Conservation (phyloP, 2,888 invertebrate genomes). For the Rotaria sp. region DNA sequence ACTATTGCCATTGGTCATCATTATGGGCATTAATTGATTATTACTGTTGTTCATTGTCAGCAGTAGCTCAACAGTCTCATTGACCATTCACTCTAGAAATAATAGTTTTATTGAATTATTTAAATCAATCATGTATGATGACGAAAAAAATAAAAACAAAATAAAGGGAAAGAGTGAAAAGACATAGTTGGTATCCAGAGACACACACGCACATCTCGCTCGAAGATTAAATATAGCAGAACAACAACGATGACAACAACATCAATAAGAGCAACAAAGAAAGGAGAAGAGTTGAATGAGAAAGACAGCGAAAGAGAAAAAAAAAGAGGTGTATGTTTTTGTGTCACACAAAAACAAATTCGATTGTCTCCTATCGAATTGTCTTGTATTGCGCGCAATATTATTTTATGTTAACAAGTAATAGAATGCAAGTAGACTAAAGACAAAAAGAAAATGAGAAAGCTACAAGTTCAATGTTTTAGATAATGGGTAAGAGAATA, state of each 20-base stretch:
- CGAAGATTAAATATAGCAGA: background rate
- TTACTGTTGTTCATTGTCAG: background rate
- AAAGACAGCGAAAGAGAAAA: background rate
- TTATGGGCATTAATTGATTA: background rate
- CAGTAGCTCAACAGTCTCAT: background rate
- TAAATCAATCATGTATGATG: background rate
- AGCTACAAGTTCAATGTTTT: background rate
- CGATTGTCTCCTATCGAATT: background rate
- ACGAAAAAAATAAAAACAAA: background rate
- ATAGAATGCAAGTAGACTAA: background rate
- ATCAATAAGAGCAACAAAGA: background rate
- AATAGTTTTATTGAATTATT: background rate
- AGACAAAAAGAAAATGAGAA: background rate
- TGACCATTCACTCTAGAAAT: conserved; percentile 2
- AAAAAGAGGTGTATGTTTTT: background rate
- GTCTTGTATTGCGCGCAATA: background rate
- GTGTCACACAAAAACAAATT: background rate
- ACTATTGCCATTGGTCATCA: background rate
- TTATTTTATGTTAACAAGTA: background rate
- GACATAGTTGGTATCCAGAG: background rate
- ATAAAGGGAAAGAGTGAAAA: background rate
- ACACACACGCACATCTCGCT: background rate
- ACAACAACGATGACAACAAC: background rate
- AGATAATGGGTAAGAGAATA: background rate
- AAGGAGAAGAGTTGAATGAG: background rate